These are phyloP conservation scores for Sebastes reedi DNA, from an alignment of 2,797 vertebrate species.

Conservation along the genomic window DNA sequence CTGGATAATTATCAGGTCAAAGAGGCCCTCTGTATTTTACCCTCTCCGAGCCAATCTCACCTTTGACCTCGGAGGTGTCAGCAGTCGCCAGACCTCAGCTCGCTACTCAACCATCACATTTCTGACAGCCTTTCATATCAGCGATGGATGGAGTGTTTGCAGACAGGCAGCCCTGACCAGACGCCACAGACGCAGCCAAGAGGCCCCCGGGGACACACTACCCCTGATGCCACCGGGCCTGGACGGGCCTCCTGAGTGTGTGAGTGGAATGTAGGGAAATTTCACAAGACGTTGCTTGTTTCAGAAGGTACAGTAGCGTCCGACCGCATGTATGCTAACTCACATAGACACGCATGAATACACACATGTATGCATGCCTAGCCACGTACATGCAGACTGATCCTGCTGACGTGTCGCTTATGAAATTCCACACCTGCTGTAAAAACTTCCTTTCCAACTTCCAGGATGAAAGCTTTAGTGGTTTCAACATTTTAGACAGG, in stretches of 20 bases:
- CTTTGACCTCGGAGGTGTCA: conserved; percentile 70
- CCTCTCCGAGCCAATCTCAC: conserved; percentile 65
- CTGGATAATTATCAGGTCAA: conserved; percentile 73
- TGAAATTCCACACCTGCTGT: conserved; percentile 64
- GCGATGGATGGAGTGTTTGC: conserved; percentile 73
- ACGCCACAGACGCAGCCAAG: conserved; percentile 48
- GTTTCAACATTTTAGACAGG: not conserved
- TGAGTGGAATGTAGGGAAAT: conserved; percentile 36
- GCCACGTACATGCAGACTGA: conserved; percentile 25
- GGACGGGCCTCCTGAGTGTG: conserved; percentile 31
- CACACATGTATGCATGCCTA: conserved; percentile 1
- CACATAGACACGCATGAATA: not conserved
- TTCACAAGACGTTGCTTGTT: conserved; percentile 56
- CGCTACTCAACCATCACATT: conserved; percentile 63
- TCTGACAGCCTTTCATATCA: conserved; percentile 77
- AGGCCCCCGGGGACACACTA: conserved; percentile 53
- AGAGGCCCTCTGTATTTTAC: conserved; percentile 57
- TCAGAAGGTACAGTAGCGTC: conserved; percentile 27
- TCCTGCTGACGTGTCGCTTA: conserved; percentile 31
- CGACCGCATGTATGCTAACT: not conserved
- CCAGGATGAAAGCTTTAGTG: not conserved
- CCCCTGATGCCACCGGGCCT: conserved; percentile 23
- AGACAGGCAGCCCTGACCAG: conserved; percentile 60
- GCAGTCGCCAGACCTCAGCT: conserved; percentile 60
- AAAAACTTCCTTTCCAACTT: conserved; percentile 40